Base-by-base conservation (phyloP, 1,140 invertebrate species). In the Panulirus ornatus region DNA sequence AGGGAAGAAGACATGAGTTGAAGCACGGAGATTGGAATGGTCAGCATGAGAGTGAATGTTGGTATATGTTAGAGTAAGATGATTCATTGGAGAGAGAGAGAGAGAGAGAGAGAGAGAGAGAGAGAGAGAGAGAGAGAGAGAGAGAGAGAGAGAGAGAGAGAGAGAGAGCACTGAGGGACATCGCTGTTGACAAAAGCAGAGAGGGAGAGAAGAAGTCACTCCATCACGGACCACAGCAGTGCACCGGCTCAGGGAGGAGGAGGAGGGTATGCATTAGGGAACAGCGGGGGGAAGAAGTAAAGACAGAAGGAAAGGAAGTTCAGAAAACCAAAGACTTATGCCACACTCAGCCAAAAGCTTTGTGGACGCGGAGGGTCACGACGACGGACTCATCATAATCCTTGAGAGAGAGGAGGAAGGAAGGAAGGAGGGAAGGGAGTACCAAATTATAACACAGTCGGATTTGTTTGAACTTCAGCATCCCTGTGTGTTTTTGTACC, bases 81-180 rank as follows among this genome's bases (percentile, higher is more conserved):
- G 51, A 58, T 11, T 11, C 9, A 58, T 58, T 58, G 51, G 51
- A 58, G 22, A 58, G 51, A 58, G 51, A 58, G 51, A 58, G 51
- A 58, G 51, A 58, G 51, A 58, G 51, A 58, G 51, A 58, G 51
- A 58, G 51, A 58, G 51, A 58, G 51, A n/a, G 51, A 66, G 73
- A 79, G 38, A 76, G 38, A 76, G 38, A 76, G 38, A 76, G 30
- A 76, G 30, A 76, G 30, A 76, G 30, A 76, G 30, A 76, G 30
- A 76, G 73, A 76, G 30, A 76, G 73, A 76, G 73, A 76, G 73
- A 76, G 73, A 76, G 73, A 76, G 73, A 76, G 73, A 76, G 73
- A 36, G 73, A 36, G 34, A 44, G 76, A 42, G 76, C 1, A 36
- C n/a, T 6, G 9, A 76, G 73, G 6, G 34, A 76, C n/a, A 76